Base-by-base conservation (phyloP, 2,113 vertebrate genomes). In the Anser cygnoides region DNA sequence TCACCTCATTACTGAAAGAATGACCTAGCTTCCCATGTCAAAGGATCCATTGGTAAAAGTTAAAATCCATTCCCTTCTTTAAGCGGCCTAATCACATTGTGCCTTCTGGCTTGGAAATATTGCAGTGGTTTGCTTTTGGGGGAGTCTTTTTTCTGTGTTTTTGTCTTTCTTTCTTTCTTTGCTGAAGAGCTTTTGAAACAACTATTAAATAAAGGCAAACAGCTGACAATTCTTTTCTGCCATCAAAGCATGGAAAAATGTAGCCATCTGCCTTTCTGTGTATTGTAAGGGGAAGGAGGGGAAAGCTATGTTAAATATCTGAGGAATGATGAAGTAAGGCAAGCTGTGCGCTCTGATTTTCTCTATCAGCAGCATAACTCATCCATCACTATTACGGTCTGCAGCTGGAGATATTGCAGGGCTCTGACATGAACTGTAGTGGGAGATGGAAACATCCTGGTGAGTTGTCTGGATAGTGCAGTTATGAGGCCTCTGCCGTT, bases 291-390 rank as follows among this genome's bases (percentile, higher is more conserved):
- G 75, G 58, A 71, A 93, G 86, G 59, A 84, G 87, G 54, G 71
- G 61, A 92, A 92, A 94, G 68, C 63, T 79, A 96, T 91, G 76
- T 83, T 91, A 92, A 95, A 20, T 65, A 96, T 95, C 71, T 87
- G 41, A 96, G 70, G 95, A 96, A 94, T 66, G 62, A 89, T 55
- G 76, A 89, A 93, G 65, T 44, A 76, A 84, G 71, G 89, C 31
- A 55, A 93, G 66, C 65, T 66, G 62, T 76, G 50, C 23, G 12
- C 58, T 66, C n/a, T 67, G 41, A 67, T 55, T 91, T 94, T 89
- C 80, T 58, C 15, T 91, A 91, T 70, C 68, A 62, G 66, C 76
- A 87, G 65, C 52, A 78, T 71, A 70, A 50, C 52, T 65, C 65
- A 63, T 91, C 61, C 89, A 93, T 95, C 89, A 58, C 17, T 82